Conservation (phyloP, 2,888 invertebrate species). For the Nysson spinosus region DNA sequence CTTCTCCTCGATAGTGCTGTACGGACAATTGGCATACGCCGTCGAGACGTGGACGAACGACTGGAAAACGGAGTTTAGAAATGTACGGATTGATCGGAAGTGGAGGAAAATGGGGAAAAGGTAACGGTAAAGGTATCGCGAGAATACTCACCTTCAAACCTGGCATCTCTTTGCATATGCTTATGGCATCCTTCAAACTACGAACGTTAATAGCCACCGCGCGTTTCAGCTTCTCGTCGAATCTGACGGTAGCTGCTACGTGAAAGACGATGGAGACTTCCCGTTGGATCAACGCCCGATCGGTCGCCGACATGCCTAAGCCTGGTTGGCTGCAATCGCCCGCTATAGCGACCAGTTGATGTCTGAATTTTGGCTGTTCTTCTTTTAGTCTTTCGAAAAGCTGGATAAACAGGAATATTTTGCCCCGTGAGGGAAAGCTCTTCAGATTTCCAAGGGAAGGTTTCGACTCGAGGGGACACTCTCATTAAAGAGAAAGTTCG, state of each 20-base stretch:
- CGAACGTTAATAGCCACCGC: constrained; percentile 87
- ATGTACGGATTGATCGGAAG: too few relatives aligned
- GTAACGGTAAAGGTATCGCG: neutral
- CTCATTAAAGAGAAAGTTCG: too few relatives aligned
- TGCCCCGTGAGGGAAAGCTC: neutral
- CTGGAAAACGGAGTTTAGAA: too few relatives aligned
- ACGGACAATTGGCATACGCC: constrained; percentile 80
- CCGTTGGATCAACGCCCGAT: constrained; percentile 78
- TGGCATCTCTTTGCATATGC: constrained; percentile 83
- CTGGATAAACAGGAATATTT: constrained; percentile 67
- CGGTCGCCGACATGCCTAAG: constrained; percentile 81
- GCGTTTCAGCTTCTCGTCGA: constrained; percentile 86
- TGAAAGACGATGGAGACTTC: constrained; percentile 80
- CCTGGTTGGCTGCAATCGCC: constrained; percentile 83
- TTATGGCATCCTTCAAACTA: constrained; percentile 83
- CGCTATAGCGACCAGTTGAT: constrained; percentile 79
- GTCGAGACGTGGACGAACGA: constrained; percentile 81
- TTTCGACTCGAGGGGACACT: too few relatives aligned
- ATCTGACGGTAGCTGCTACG: constrained; percentile 81
- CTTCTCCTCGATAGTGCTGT: constrained; percentile 78
- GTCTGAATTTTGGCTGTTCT: constrained; percentile 82
- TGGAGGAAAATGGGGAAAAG: too few relatives aligned
- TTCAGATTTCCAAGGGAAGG: too few relatives aligned
- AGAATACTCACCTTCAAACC: constrained; percentile 79
- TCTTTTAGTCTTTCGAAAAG: constrained; percentile 80